Evolutionary conservation across 2,113 vertebrate genomes (phyloP), one percentile per base, ranked within the genome.

Genomic region (Amblyornis subalaris): DNA sequence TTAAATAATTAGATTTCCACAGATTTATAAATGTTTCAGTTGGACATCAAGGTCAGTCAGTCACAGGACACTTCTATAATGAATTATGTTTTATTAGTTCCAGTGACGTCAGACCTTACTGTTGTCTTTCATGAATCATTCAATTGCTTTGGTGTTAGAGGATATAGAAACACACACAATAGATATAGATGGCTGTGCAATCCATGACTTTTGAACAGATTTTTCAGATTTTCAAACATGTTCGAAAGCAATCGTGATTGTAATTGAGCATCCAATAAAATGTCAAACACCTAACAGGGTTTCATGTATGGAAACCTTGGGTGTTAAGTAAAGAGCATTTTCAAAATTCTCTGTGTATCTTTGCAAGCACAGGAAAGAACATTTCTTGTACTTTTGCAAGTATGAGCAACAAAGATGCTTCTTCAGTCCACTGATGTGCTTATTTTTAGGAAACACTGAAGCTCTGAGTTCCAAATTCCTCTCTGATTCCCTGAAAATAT

Each of bases 1-100:
- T 91, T 88, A 94, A 96, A 79, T 93, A 94, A 95, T 94, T 91
- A 58, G 58, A 90, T 96, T 96, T 79, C 45, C 75, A 89, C 82
- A 57, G 78, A 76, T 91, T 53, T 88, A 54, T 72, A 29, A 82
- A 69, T 70, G 62, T 91, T 91, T 83, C 58, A 42, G 9, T 62
- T 62, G 26, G 38, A 35, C 64, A 93, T 57, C 75, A 88, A 95
- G 92, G 96, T 94, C 88, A 85, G 17, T 85, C 71, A 76, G 66
- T 82, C 81, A 88, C 8, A 76, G 53, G 66, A 28, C 35, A 25
- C 42, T 79, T 94, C 51, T 53, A 15, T 69, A 75, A 60, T 33
- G 25, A 88, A 80, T 93, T 35, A 35, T 79, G 50, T 69, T 80
- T 88, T 88, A 82, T 95, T 95, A 90, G 78, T 91, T 90, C 50